phyloP scores from a whole-genome alignment of 2,888 invertebrate species.

The Sesia bembeciformis region DNA sequence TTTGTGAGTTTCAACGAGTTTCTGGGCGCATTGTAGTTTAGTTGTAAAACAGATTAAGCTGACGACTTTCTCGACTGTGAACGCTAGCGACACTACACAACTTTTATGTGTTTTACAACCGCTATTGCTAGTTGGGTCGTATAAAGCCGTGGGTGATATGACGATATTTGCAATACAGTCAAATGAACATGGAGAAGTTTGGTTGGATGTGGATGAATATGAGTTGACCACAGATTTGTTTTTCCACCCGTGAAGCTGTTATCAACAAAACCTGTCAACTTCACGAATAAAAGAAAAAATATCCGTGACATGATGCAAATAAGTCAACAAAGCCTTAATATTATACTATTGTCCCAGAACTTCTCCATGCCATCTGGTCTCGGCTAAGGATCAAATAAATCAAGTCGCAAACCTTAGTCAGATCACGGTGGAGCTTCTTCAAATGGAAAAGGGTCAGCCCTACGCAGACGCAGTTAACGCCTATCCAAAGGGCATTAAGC shows the following conservation, averaged over 20 bases:
- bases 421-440: slow-evolving; percentile 85
- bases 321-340: slow-evolving; percentile 27
- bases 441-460: slow-evolving; percentile 88
- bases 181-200: slow-evolving; percentile 42
- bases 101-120: slow-evolving; percentile 33
- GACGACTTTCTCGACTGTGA: slow-evolving; percentile 19
- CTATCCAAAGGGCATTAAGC: slow-evolving; percentile 92
- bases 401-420: slow-evolving; percentile 76
- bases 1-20: slow-evolving; percentile 36
- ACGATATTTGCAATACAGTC: slow-evolving; percentile 18
- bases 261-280: slow-evolving; percentile 13
- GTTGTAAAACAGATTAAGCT: slow-evolving; percentile 11
- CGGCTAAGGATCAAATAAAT: slow-evolving; percentile 6
- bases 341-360: slow-evolving; percentile 14
- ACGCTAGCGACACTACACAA: slow-evolving; percentile 36
- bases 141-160: slow-evolving; percentile 42
- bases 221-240: neutral
- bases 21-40: slow-evolving; percentile 23
- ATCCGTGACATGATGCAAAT: slow-evolving; percentile 33
- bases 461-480: slow-evolving; percentile 90
- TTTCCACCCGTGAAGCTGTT: neutral
- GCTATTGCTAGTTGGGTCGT: slow-evolving; percentile 24
- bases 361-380: slow-evolving; percentile 38
- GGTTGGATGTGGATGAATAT: slow-evolving; percentile 2
- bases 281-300: slow-evolving; percentile 19